A percentile compares a stretch with the other conserved stretches of the same genome.
phyloP scores from a whole-genome alignment of 2,888 invertebrate species.

The Bombyx huttoni region DNA sequence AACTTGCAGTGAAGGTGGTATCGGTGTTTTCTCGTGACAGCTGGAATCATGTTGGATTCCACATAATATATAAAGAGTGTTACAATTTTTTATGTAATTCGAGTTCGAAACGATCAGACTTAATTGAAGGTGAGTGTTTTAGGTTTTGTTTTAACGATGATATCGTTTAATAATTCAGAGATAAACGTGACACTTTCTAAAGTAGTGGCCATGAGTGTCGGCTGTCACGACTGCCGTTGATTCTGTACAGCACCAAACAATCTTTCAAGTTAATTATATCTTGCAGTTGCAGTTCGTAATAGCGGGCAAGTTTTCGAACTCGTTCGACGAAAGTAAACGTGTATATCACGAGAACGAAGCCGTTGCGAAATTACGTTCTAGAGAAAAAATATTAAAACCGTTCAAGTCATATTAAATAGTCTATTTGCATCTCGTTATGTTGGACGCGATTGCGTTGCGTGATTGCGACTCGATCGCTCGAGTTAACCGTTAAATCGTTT shows the following conservation, averaged over 20 bases:
- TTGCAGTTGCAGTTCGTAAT: conserved; percentile 16
- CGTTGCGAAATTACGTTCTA: conserved; percentile 46
- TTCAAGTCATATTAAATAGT: conserved; percentile 16
- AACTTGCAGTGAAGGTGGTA: conserved; percentile 47
- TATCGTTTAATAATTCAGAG: conserved; percentile 40
- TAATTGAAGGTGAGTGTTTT: conserved; percentile 43
- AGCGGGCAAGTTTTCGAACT: conserved; percentile 26
- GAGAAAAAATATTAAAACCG: conserved; percentile 30
- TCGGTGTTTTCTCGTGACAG: conserved; percentile 52
- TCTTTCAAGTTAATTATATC: conserved; percentile 26
- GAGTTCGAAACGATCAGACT: conserved; percentile 31
- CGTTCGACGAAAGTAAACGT: conserved; percentile 51
- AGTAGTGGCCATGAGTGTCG: conserved; percentile 62
- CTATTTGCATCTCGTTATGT: conserved; percentile 8
- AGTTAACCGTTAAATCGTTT: not conserved
- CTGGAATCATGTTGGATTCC: conserved; percentile 62
- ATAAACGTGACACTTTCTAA: conserved; percentile 63
- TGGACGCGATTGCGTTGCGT: conserved; percentile 1
- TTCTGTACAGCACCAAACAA: conserved; percentile 30
- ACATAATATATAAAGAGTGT: conserved; percentile 50
- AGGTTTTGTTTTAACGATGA: conserved; percentile 25
- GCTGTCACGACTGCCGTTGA: conserved; percentile 46
- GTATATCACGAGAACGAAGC: conserved; percentile 20
- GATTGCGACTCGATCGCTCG: not conserved
- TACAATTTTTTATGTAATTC: conserved; percentile 24